phyloP scores from a whole-genome alignment of 2,113 vertebrate species.

The Miniopterus natalensis region DNA sequence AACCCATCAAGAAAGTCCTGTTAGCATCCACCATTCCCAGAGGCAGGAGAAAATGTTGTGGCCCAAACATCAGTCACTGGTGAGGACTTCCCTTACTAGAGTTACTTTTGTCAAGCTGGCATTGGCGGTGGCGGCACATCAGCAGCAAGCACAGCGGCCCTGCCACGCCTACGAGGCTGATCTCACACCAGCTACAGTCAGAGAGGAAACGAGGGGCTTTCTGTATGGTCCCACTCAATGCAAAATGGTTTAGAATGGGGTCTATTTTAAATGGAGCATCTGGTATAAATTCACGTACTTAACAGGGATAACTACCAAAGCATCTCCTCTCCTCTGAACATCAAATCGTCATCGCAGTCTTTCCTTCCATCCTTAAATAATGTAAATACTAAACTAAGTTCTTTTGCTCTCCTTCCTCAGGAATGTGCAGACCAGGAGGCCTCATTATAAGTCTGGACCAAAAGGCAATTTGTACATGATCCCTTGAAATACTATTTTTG shows the following conservation, averaged over 20 bases:
- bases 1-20: not conserved
- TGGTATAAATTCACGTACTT: slow-evolving; percentile 64
- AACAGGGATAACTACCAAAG: slow-evolving; percentile 59
- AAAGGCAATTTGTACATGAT: not conserved
- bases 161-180: not conserved
- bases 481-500: not conserved
- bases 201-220: slow-evolving; percentile 44
- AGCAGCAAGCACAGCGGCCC: not conserved
- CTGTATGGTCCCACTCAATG: not conserved
- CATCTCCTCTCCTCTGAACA: slow-evolving; percentile 42
- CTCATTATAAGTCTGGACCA: not conserved
- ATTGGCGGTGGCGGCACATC: accelerated
- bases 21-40: not conserved
- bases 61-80: not conserved
- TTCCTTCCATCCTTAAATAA: slow-evolving; percentile 62
- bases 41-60: not conserved
- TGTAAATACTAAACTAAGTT: slow-evolving; percentile 51
- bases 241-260: not conserved
- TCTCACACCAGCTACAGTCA: slow-evolving; percentile 13
- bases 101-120: not conserved
- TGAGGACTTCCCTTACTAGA: not conserved
- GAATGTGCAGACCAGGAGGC: not conserved
- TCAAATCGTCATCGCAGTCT: slow-evolving; percentile 34
- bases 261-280: slow-evolving; percentile 52
- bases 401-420: slow-evolving; percentile 54